A percentile compares a stretch with the other conserved stretches of the same genome.
Evolutionary conservation across 2,113 vertebrate species (phyloP).

Genomic region (Elephas maximus): DNA sequence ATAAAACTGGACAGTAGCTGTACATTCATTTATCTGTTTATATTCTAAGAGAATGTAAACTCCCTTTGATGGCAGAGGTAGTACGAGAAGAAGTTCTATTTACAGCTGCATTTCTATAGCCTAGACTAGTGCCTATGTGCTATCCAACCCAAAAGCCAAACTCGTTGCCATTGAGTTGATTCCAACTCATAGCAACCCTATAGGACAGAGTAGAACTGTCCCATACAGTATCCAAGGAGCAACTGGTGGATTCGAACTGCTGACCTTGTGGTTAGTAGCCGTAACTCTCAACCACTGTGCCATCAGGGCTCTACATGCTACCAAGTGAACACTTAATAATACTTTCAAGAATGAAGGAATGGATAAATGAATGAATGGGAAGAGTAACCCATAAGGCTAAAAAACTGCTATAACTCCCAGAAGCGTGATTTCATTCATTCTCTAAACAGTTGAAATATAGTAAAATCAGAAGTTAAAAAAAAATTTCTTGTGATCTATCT

Average conservation of each 20-base stretch:
- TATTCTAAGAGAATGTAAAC: slow-evolving; percentile 13
- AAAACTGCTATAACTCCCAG: background rate
- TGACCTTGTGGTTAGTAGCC: too few relatives aligned
- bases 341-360: background rate
- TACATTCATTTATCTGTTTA: background rate
- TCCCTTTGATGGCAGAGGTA: background rate
- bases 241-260: too few relatives aligned
- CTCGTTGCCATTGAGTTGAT: too few relatives aligned
- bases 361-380: background rate
- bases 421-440: background rate
- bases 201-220: too few relatives aligned
- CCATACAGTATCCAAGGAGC: too few relatives aligned
- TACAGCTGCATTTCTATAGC: background rate
- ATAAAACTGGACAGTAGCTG: background rate
- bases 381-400: background rate
- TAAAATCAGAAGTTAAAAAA: slow-evolving; percentile 1
- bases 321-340: too few relatives aligned
- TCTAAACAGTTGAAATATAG: background rate
- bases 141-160: background rate
- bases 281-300: too few relatives aligned
- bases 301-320: too few relatives aligned
- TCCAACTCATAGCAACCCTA: too few relatives aligned
- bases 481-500: slow-evolving; percentile 4
- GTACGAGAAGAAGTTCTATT: background rate
- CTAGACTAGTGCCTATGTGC: background rate